Evolutionary conservation across 2,113 vertebrate genomes (phyloP), one percentile per base, ranked within the genome.

Genomic region (Sminthopsis crassicaudata): DNA sequence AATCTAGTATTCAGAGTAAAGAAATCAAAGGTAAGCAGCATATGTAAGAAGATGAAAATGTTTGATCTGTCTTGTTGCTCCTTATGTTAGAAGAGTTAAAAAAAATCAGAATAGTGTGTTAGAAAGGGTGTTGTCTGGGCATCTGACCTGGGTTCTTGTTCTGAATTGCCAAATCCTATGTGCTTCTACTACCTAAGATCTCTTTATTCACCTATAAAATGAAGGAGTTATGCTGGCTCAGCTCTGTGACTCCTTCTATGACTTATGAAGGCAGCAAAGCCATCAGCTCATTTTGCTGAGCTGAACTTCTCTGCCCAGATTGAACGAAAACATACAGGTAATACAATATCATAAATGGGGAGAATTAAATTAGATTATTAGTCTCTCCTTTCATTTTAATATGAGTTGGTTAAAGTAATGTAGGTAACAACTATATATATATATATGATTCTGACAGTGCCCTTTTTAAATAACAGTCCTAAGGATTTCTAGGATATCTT

Each of bases 391-490:
- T 51, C 96, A 30, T 95, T 95, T 98, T 96, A 94, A 94, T 94
- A 89, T 67, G 76, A 94, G 67, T 94, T 97, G 95, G 96, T 97
- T 97, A 95, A 95, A 93, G 93, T 92, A 90, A 90, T 53, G 51
- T 50, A 95, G 92, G 94, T 96, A 90, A 96, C 53, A 92, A 89
- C 76, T 93, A 88, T 90, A 95, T 94, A 94, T 97, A 53, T 51
- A 76, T 94, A 53, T 54, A 76, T 96, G 96, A 96, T 95, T 30
- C 25, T 96, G 95, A 96, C 95, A 95, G 3, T 91, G 52, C 92
- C 94, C 90, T 90, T 95, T 95, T 84, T 23, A 84, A 91, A 90
- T 91, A 97, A 91, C 12, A 93, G 95, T 42, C 46, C 89, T 90
- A 92, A 94, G 95, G 90, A 96, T 96, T 96, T 96, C 92, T 57